Base-by-base conservation (phyloP, 2,888 invertebrate genomes). In the Papilio elwesi region DNA sequence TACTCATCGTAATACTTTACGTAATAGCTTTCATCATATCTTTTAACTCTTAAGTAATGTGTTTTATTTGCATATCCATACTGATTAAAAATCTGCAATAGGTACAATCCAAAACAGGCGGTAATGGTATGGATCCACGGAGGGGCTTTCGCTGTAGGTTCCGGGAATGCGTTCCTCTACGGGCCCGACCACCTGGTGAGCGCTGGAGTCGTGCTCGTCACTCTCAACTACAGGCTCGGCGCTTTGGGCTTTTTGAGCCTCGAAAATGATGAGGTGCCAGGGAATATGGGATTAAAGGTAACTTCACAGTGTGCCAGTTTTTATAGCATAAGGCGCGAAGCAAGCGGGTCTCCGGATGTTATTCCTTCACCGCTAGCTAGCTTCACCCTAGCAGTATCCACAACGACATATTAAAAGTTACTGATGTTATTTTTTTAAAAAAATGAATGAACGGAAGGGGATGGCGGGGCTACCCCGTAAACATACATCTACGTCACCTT, bases 71-170 rank as follows among this genome's bases (percentile, higher is more conserved):
- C 26, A 26, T 26, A 26, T 26, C 9, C 1, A 13, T 10, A 13
- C 0, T 51, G 1, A 38, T 26, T 26, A 65, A 36, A 26, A 43
- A 12, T 68, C 13, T 52, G 2, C 69, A 15, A 7, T 74, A 95
- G 94, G 74, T 94, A 89, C 78, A 93, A 94, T 80, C 94, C 94
- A 0, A 93, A 93, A 72, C 81, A 95, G 49, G 95, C 95, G 0
- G 96, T 96, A 15, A 95, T 96, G 95, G 94, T 96, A 3, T 96
- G 95, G 95, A 92, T 96, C 66, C 96, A 96, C 79, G 95, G 95
- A 0, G 96, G 96, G 0, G 95, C 95, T 5, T 96, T 95, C 77
- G 92, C 94, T 0, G 94, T 95, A 77, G 96, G 96, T 0, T 95
- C 95, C 0, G 95, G 95, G 15, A 95, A 95, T 81, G 94, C 95